Base-by-base conservation (phyloP, 2,797 vertebrate genomes). In the Microtus obscurus region DNA sequence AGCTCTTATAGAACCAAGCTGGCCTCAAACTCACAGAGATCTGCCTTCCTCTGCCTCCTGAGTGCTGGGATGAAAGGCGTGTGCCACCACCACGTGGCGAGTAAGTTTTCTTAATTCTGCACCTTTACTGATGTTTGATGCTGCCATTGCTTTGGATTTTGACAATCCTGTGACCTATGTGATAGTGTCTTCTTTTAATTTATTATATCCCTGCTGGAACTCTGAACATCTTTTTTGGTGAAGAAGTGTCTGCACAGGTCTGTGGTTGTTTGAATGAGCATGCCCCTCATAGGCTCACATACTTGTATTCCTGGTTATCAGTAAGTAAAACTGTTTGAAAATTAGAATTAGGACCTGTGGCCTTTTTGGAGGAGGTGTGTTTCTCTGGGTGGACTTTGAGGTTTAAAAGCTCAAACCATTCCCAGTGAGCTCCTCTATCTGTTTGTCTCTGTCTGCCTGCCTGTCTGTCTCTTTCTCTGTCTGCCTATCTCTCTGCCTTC, bases 101-200 rank as follows among this genome's bases (percentile, higher is more conserved):
- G 4, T 31, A 19, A 40, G 1, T 69, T 53, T 19, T 59, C 12
- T 3, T 19, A 1, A 34, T 21, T 51, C 21, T 23, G 1, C 27
- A 14, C 10, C 13, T 34, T 61, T 12, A 11, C 6, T 19, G n/a
- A 13, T 78, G 43, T 16, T 31, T 1, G 37, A 27, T 13, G 3
- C 8, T n/a, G n/a, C 1, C 19, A 13, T 25, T 13, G 1, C 17
- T 63, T 43, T 63, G 27, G 2, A 25, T 69, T 51, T 67, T 51
- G 4, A 29, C 11, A 6, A 29, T 79, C n/a, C 31, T 80, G 1
- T 1, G 0, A 1, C 16, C 43, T 69, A 29, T 34, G 6, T 25
- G 5, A 8, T 0, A 3, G 2, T 5, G 5, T n/a, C 56, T 89
- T 67, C 2, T 7, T 82, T 77, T 40, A n/a, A 79, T 85, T 27